Conservation (phyloP, 2,888 invertebrate species). For the Heteromurus nitidus region DNA sequence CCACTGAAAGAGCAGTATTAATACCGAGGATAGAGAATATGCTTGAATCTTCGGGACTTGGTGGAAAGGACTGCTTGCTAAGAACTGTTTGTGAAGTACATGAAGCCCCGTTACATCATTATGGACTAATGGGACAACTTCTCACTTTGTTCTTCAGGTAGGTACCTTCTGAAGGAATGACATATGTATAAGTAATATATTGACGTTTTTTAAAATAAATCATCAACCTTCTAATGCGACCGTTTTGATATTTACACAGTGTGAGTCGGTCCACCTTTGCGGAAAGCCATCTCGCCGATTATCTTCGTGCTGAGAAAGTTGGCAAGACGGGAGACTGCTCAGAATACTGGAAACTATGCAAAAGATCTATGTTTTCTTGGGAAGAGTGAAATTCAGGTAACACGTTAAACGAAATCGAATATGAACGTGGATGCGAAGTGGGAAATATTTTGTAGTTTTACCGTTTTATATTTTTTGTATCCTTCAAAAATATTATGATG, state of each 20-base stretch:
- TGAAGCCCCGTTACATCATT: conserved; percentile 58
- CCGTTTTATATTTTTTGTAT: too few relatives aligned
- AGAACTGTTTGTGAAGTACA: conserved; percentile 65
- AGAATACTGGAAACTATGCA: conserved; percentile 33
- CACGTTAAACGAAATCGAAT: too few relatives aligned
- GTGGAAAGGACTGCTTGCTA: conserved; percentile 63
- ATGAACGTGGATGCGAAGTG: too few relatives aligned
- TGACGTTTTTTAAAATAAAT: too few relatives aligned
- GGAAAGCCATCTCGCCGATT: conserved; percentile 54
- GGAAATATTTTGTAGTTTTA: too few relatives aligned
- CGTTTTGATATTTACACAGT: conserved; percentile 16
- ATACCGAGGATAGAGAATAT: conserved; percentile 63
- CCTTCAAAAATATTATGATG: too few relatives aligned
- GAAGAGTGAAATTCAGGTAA: too few relatives aligned
- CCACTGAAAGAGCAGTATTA: conserved; percentile 59
- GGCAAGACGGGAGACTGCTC: conserved; percentile 58
- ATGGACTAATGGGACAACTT: conserved; percentile 59
- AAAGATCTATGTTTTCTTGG: conserved; percentile 52
- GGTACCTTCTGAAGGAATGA: background rate
- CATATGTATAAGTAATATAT: background rate
- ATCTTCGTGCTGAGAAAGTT: conserved; percentile 49
- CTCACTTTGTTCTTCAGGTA: conserved; percentile 67
- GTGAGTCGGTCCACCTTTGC: conserved; percentile 62
- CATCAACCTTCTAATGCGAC: background rate
- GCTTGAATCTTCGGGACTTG: conserved; percentile 53